These are phyloP conservation scores for Stictocephala bisonia DNA, from an alignment of 2,888 invertebrate genomes.

Conservation along the genomic window DNA sequence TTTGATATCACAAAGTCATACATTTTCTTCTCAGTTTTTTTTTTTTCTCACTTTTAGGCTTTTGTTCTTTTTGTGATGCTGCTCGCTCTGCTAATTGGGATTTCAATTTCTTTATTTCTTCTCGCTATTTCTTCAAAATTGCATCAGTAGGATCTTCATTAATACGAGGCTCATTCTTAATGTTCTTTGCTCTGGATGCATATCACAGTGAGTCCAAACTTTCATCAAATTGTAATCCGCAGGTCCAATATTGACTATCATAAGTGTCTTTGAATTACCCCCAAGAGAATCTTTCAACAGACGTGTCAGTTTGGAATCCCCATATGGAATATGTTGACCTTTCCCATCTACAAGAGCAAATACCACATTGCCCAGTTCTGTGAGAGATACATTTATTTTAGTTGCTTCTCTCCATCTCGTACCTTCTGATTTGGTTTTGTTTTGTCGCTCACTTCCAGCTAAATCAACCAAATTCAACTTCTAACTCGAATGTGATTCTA, in stretches of 20 bases:
- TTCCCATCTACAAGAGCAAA: constrained; percentile 94
- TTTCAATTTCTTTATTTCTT: constrained; percentile 85
- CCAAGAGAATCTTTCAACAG: constrained; percentile 93
- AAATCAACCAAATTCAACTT: constrained; percentile 95
- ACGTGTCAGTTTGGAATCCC: constrained; percentile 96
- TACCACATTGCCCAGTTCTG: constrained; percentile 98
- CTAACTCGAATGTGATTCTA: constrained; percentile 71
- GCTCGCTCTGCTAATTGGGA: constrained; percentile 37
- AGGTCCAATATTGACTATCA: constrained; percentile 99
- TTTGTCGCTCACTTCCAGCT: constrained; percentile 97
- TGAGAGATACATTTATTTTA: constrained; percentile 96
- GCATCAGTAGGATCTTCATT: constrained; percentile 99
- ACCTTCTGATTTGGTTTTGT: constrained; percentile 93
- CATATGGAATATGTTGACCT: constrained; percentile 95
- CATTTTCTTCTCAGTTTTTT: constrained; percentile 21
- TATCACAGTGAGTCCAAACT: constrained; percentile 96
- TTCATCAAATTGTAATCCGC: constrained; percentile 98
- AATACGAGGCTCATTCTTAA: constrained; percentile 97
- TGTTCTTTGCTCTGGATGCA: constrained; percentile 97
- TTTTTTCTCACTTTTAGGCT: constrained; percentile 47
- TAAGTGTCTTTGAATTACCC: constrained; percentile 98
- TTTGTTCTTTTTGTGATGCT: constrained; percentile 33
- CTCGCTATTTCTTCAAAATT: constrained; percentile 92
- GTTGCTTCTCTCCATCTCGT: constrained; percentile 95
- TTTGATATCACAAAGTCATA: not conserved